phyloP scores from a whole-genome alignment of 1,140 invertebrate species.

The Lamellibrachia luymesi region DNA sequence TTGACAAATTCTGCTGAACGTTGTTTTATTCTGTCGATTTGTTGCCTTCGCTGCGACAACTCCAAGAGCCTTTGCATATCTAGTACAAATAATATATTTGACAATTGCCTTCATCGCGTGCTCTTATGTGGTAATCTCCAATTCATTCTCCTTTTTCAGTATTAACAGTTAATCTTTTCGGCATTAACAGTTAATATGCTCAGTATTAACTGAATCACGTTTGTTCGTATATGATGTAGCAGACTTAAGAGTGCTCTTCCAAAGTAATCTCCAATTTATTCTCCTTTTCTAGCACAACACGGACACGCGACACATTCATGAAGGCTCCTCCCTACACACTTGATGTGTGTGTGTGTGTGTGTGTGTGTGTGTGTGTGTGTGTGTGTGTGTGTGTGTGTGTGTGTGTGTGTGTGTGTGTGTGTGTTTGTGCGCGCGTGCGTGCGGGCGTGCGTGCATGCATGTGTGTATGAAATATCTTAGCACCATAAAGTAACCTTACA shows the following conservation, averaged over 20 bases:
- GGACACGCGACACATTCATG: not conserved
- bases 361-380: no score
- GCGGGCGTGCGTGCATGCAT: no score
- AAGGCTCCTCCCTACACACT: not conserved
- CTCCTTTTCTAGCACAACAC: not conserved
- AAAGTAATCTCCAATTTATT: not conserved
- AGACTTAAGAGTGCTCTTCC: not conserved
- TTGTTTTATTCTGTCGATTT: no score
- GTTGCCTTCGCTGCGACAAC: not conserved
- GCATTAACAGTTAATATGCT: not conserved
- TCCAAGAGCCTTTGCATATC: not conserved
- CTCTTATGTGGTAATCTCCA: not conserved
- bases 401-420: no score
- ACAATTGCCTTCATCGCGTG: not conserved
- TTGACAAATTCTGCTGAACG: no score
- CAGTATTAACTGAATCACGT: not conserved
- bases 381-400: no score
- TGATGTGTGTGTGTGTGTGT: no score
- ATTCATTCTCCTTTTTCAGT: not conserved
- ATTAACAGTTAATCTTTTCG: not conserved
- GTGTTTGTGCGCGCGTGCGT: no score
- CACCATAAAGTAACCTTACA: no score
- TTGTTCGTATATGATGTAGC: not conserved
- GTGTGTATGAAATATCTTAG: no score
- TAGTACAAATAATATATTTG: not conserved